A percentile compares a stretch with the other conserved stretches of the same genome.
Conservation (phyloP, 2,797 vertebrate species). For the Bovichtus diacanthus region DNA sequence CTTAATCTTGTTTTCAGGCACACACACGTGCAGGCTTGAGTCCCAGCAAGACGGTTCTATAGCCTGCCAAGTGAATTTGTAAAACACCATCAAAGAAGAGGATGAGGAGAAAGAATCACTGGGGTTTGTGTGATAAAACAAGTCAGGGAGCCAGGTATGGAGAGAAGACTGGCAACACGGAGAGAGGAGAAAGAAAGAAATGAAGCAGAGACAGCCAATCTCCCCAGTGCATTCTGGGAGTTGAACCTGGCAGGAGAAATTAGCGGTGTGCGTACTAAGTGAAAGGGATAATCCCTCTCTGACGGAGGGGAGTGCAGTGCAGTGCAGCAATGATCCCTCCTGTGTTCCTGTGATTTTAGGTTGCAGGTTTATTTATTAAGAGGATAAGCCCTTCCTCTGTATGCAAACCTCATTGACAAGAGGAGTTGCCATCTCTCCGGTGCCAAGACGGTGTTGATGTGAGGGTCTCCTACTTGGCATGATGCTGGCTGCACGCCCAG, state of each 20-base stretch:
- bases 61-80: constrained; percentile 60
- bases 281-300: constrained; percentile 81
- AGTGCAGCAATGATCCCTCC: constrained; percentile 69
- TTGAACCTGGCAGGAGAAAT: constrained; percentile 82
- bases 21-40: constrained; percentile 35
- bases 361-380: constrained; percentile 81
- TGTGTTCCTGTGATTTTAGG: constrained; percentile 73
- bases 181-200: constrained; percentile 38
- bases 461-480: constrained; percentile 13
- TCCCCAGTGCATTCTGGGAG: constrained; percentile 82
- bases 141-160: constrained; percentile 61
- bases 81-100: constrained; percentile 74
- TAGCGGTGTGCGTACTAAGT: constrained; percentile 67
- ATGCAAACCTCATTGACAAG: constrained; percentile 52
- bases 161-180: constrained; percentile 45
- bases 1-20: constrained; percentile 71
- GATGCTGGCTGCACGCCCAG: constrained; percentile 50
- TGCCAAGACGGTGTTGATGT: constrained; percentile 22
- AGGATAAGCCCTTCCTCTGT: constrained; percentile 74
- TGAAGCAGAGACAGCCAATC: constrained; percentile 70
- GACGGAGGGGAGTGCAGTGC: constrained; percentile 53
- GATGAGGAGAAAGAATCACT: constrained; percentile 63
- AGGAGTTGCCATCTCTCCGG: constrained; percentile 40
- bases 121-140: constrained; percentile 73
- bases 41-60: constrained; percentile 36